These are phyloP conservation scores for Steinernema khuongi DNA, from an alignment of 1,140 invertebrate genomes.

Conservation along the genomic window DNA sequence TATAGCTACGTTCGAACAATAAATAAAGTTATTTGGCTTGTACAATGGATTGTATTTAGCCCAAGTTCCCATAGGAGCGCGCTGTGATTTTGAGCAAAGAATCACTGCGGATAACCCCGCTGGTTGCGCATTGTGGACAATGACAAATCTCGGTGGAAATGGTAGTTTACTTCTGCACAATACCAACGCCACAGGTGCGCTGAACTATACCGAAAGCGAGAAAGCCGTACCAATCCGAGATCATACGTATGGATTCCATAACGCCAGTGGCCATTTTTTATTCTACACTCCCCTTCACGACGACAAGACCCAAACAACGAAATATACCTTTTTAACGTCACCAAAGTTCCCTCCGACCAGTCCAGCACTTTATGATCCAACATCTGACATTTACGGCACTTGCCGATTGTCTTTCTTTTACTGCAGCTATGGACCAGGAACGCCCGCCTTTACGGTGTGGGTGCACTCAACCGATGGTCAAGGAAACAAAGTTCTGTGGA, in stretches of 20 bases:
- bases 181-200: background rate
- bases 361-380: background rate
- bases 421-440: background rate
- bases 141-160: background rate
- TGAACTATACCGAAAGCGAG: background rate
- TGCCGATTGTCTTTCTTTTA: background rate
- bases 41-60: too few relatives aligned
- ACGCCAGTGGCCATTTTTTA: background rate
- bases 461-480: background rate
- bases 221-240: background rate
- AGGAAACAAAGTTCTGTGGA: background rate
- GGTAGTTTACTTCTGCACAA: background rate
- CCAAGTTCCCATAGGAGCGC: conserved; percentile 10
- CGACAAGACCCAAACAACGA: background rate
- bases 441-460: background rate
- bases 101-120: background rate
- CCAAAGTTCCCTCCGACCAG: conserved; percentile 6
- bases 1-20: too few relatives aligned
- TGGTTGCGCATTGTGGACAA: background rate
- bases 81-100: conserved; percentile 1
- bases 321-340: background rate
- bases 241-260: background rate
- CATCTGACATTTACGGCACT: background rate
- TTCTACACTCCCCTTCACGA: background rate
- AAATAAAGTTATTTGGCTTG: too few relatives aligned